Conservation (phyloP, 2,888 invertebrate genomes). For the Dorcus parallelipipedus region DNA sequence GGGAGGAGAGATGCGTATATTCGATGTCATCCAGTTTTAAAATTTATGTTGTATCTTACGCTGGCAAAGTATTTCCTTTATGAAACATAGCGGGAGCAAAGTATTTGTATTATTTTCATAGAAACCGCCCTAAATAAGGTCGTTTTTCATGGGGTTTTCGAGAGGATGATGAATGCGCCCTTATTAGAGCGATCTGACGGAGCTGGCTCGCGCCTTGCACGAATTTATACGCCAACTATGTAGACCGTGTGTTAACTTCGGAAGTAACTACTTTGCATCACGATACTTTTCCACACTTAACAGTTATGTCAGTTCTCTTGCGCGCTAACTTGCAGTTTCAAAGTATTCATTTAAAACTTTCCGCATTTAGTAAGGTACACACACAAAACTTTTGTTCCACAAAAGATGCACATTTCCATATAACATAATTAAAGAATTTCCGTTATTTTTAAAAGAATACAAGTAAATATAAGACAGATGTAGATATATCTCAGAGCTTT, state of each 20-base stretch:
- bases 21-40: constrained; percentile 4
- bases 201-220: constrained; percentile 17
- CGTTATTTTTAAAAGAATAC: too few relatives aligned
- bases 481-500: too few relatives aligned
- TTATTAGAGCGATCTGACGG: constrained; percentile 27
- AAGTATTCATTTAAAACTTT: too few relatives aligned
- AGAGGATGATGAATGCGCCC: constrained; percentile 26
- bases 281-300: constrained; percentile 20
- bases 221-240: constrained; percentile 18
- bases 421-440: too few relatives aligned
- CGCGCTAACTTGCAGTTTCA: too few relatives aligned
- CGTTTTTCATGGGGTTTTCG: constrained; percentile 26
- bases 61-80: constrained; percentile 27
- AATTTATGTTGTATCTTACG: constrained; percentile 10
- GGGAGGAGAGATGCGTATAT: background rate
- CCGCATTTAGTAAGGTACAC: too few relatives aligned
- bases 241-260: constrained; percentile 16
- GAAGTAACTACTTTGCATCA: constrained; percentile 20
- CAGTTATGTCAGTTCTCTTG: background rate
- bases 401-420: too few relatives aligned
- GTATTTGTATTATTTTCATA: constrained; percentile 27
- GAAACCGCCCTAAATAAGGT: constrained; percentile 20
- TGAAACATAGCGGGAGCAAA: constrained; percentile 22
- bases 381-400: too few relatives aligned
- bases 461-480: too few relatives aligned